Percentiles rank a stretch among this genome's conserved stretches.
These are phyloP conservation scores for Maccullochella peelii DNA, from an alignment of 2,113 vertebrate species.

Conservation along the genomic window DNA sequence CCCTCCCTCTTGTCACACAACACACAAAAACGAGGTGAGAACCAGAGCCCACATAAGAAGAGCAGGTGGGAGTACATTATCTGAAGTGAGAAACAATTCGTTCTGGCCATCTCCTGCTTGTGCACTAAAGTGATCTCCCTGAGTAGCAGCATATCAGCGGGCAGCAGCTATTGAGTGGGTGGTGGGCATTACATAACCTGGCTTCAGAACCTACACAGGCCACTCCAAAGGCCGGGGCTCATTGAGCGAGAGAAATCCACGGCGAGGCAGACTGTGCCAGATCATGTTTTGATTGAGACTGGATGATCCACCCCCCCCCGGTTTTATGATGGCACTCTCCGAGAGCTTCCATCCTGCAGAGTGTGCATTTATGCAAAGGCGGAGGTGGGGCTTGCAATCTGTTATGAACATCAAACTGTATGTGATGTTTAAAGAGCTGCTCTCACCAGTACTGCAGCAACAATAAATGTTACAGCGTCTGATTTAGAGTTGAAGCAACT, in stretches of 20 bases:
- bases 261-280: constrained; percentile 40
- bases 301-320: not conserved
- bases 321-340: constrained; percentile 33
- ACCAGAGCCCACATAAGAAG: constrained; percentile 75
- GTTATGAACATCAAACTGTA: constrained; percentile 28
- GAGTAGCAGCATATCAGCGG: constrained; percentile 72
- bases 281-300: constrained; percentile 65
- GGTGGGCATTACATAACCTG: constrained; percentile 79
- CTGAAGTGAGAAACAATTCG: constrained; percentile 79
- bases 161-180: constrained; percentile 76
- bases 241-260: constrained; percentile 59
- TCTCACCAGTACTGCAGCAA: not conserved
- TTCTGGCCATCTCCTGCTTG: constrained; percentile 73
- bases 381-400: constrained; percentile 36
- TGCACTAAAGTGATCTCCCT: constrained; percentile 73
- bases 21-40: constrained; percentile 69
- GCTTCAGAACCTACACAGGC: constrained; percentile 82
- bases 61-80: constrained; percentile 83
- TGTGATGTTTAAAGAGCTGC: constrained; percentile 8
- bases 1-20: constrained; percentile 70
- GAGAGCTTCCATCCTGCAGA: constrained; percentile 29
- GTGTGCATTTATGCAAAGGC: constrained; percentile 37
- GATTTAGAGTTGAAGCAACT: constrained; percentile 8
- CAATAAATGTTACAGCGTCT: not conserved
- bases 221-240: constrained; percentile 71